These are phyloP conservation scores for Polypterus senegalus DNA, from an alignment of 2,113 vertebrate genomes.

Conservation along the genomic window DNA sequence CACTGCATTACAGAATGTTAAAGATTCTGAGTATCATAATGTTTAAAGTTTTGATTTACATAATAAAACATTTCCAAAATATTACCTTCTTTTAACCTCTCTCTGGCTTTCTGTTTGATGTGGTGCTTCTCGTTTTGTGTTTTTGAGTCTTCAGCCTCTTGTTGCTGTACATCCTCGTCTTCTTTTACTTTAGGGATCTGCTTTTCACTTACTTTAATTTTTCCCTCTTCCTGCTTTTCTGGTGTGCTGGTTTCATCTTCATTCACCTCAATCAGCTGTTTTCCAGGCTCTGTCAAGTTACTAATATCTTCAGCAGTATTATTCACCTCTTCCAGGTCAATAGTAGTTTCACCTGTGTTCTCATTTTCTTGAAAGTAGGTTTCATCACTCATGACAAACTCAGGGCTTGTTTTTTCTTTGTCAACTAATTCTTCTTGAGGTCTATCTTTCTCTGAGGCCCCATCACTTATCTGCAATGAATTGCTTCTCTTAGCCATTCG, in stretches of 20 bases:
- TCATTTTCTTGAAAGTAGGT: slow-evolving; percentile 15
- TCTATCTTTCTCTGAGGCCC: slow-evolving; percentile 40
- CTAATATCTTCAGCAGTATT: slow-evolving; percentile 20
- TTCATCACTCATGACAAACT: slow-evolving; percentile 23
- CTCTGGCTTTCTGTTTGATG: slow-evolving; percentile 59
- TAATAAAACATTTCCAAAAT: background rate
- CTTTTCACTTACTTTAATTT: slow-evolving; percentile 49
- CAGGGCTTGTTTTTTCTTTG: slow-evolving; percentile 34
- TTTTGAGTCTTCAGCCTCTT: slow-evolving; percentile 53
- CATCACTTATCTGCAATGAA: slow-evolving; percentile 41
- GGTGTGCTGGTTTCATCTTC: background rate
- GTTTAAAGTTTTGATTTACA: too few species aligned
- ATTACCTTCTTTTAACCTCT: slow-evolving; percentile 78
- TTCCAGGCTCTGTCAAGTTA: slow-evolving; percentile 7
- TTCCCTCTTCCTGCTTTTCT: slow-evolving; percentile 29
- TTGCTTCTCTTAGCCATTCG: slow-evolving; percentile 40
- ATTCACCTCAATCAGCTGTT: slow-evolving; percentile 18
- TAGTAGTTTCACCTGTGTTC: slow-evolving; percentile 21
- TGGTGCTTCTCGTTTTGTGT: slow-evolving; percentile 49
- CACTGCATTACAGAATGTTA: too few species aligned
- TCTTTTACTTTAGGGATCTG: slow-evolving; percentile 27
- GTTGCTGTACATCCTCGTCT: slow-evolving; percentile 44
- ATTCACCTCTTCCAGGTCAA: slow-evolving; percentile 17
- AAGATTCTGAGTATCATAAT: too few species aligned
- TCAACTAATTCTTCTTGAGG: slow-evolving; percentile 19